Percentiles rank a stretch among this genome's conserved stretches.
These are phyloP conservation scores for Parambassis ranga DNA, from an alignment of 2,797 vertebrate species.

Conservation along the genomic window DNA sequence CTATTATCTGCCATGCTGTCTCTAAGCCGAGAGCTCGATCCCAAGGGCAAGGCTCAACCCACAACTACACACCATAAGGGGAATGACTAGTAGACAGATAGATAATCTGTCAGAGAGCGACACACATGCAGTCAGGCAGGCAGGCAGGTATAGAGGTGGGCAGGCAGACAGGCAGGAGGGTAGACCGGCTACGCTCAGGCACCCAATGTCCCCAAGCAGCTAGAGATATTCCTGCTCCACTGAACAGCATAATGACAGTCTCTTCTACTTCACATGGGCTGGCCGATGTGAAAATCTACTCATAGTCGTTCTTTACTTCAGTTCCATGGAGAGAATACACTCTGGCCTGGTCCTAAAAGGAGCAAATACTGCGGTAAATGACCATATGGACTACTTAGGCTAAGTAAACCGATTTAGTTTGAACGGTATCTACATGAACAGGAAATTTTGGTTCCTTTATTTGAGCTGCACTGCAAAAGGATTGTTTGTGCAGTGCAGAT, in stretches of 20 bases:
- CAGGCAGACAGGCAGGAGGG: conserved; percentile 33
- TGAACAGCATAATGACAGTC: conserved; percentile 80
- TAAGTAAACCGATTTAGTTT: conserved; percentile 38
- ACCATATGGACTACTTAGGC: conserved; percentile 9
- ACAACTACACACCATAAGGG: conserved; percentile 11
- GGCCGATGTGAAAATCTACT: conserved; percentile 67
- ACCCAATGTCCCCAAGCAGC: conserved; percentile 72
- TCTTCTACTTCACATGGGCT: conserved; percentile 68
- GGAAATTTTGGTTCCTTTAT: neutral
- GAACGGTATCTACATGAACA: conserved; percentile 4
- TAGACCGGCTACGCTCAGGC: conserved; percentile 53
- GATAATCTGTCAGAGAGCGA: conserved; percentile 24
- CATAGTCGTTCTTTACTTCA: conserved; percentile 47
- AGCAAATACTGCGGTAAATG: conserved; percentile 48
- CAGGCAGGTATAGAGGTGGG: conserved; percentile 15
- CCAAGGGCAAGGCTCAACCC: conserved; percentile 36
- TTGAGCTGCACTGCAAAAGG: neutral
- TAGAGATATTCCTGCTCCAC: conserved; percentile 77
- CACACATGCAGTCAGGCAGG: neutral
- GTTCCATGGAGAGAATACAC: conserved; percentile 56
- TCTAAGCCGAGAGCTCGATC: conserved; percentile 38
- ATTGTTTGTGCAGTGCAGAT: conserved; percentile 7
- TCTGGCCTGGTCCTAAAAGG: conserved; percentile 23
- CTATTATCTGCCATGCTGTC: conserved; percentile 56
- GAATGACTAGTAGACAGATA: conserved; percentile 6